Conservation (phyloP, 2,113 vertebrate species). For the Diadophis punctatus region DNA sequence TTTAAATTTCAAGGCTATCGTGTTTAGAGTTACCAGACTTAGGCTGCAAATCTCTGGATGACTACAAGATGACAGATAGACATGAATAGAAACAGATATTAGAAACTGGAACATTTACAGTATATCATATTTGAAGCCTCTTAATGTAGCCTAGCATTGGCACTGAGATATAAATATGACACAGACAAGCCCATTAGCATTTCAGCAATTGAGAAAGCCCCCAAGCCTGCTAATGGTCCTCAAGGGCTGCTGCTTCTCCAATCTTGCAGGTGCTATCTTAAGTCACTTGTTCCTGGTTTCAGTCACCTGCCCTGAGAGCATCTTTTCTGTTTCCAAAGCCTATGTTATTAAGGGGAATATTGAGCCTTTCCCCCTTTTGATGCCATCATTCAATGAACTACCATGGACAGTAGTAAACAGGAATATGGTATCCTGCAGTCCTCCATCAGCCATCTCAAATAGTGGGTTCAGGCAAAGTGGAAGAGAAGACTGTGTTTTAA, state of each 20-base stretch:
- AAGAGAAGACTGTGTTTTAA: not conserved
- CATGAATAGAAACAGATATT: not conserved
- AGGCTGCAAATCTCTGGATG: not conserved
- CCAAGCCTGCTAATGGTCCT: not conserved
- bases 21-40: not conserved
- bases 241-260: not conserved
- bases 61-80: not conserved
- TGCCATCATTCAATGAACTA: not conserved
- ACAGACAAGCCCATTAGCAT: not conserved
- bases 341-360: not conserved
- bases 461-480: not conserved
- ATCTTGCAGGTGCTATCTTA: not conserved
- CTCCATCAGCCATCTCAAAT: not conserved
- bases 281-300: not conserved
- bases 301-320: not conserved
- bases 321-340: not conserved
- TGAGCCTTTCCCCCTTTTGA: not conserved
- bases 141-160: not conserved
- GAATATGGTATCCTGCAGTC: not conserved
- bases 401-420: not conserved
- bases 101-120: not conserved
- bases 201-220: not conserved
- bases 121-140: not conserved
- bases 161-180: not conserved
- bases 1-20: not conserved